These are phyloP conservation scores for Clytia hemisphaerica DNA, from an alignment of 30 jellyfish, hydroid and myxozoan genomes.

Conservation along the genomic window DNA sequence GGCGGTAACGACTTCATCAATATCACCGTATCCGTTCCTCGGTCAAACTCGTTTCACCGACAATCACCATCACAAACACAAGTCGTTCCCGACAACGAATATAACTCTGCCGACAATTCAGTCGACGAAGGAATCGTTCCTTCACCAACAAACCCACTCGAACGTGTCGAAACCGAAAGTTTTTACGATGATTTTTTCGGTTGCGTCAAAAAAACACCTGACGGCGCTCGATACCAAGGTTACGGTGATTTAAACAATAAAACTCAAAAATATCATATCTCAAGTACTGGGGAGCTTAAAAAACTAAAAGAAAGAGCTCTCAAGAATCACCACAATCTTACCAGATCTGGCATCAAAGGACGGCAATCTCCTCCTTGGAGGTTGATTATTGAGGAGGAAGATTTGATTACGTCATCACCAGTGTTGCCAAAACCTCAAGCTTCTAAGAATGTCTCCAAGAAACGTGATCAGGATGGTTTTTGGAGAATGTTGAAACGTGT, in stretches of 20 bases:
- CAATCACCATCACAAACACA: slow-evolving; percentile 10
- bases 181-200: slow-evolving; percentile 20
- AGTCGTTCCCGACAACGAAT: slow-evolving; percentile 29
- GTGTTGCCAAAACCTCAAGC: slow-evolving; percentile 6
- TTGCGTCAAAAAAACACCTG: slow-evolving; percentile 28
- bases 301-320: neutral
- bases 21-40: slow-evolving; percentile 29
- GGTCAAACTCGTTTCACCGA: neutral
- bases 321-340: neutral
- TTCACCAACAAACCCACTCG: slow-evolving; percentile 5
- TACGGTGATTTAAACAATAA: too few species aligned
- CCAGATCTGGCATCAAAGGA: neutral
- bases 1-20: too few species aligned
- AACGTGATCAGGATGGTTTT: slow-evolving; percentile 1
- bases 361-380: slow-evolving; percentile 18
- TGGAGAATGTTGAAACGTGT: neutral
- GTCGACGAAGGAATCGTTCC: neutral
- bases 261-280: neutral
- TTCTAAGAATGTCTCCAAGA: neutral
- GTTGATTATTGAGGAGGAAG: slow-evolving; percentile 9
- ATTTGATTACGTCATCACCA: slow-evolving; percentile 15
- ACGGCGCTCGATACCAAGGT: neutral
- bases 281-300: slow-evolving; percentile 3
- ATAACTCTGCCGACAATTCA: neutral
- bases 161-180: slow-evolving; percentile 20